Evolutionary conservation across 2,888 invertebrate species (phyloP), one percentile per base, ranked within the genome.

Genomic region (Dolomedes plantarius): DNA sequence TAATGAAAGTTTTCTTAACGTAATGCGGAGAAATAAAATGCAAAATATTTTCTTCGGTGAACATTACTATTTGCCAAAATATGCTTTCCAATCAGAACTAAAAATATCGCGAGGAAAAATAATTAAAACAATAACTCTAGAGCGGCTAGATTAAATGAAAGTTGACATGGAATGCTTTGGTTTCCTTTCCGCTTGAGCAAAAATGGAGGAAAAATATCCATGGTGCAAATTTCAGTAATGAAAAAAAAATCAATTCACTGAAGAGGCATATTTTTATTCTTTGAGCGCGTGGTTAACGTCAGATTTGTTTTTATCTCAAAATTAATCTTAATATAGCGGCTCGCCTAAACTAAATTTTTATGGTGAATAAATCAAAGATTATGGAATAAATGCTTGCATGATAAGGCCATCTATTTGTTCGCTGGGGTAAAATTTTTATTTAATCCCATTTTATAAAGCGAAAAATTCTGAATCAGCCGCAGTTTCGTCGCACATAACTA

Each of bases 291-390:
- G 9, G 56, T 56, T 56, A 23, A 56, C 6, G 56, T 56, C 56
- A 56, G 23, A 23, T 56, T 56, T 56, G 11, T 56, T 56, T 56
- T 56, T 56, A 19, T 23, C 5, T 23, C 1, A 56, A 56, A 56
- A 56, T 56, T 56, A 46, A 56, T 56, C 56, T 56, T 23, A 23
- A 56, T 56, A 56, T 16, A 46, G 46, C 16, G 7, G 16, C 23
- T 23, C 56, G 23, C 56, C 23, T 23, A 23, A 19, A 56, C 56
- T 23, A 56, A 56, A 56, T 56, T 56, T 56, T 56, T 23, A 56
- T 56, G 23, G 56, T 23, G 23, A 56, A 56, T 56, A 56, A 56
- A 56, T 56, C 56, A 56, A 16, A 56, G 56, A 56, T 56, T 23
- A 6, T 23, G 6, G 56, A 56, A 19, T 56, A 56, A 56, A 56